Base-by-base conservation (phyloP, 2,888 invertebrate species). In the Vannuccia rotundouncinata region DNA sequence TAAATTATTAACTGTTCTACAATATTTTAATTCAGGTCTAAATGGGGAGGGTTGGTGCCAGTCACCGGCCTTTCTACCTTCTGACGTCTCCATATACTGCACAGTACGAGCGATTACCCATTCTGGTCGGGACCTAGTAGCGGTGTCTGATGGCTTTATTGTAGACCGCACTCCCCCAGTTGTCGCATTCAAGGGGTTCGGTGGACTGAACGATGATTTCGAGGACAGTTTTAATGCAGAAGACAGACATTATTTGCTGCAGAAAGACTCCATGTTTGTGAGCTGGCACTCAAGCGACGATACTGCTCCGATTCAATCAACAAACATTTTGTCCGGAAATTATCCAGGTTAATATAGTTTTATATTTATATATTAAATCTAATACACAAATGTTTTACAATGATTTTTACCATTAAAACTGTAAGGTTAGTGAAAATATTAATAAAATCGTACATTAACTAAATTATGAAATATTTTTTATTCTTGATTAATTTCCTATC, bases 131-230 rank as follows among this genome's bases (percentile, higher is more conserved):
- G 82, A 83, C 73, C 81, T 85, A 10, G 83, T 84, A 80, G 80
- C 84, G 0, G 82, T 82, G 13, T 83, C 84, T 17, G 83, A 85
- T 82, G 85, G 84, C 0, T 83, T 85, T 59, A 82, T 80, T n/a
- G 83, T 84, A 0, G 85, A 85, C 73, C 81, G 31, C 0, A 82
- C 83, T 10, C 82, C 84, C n/a, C 84, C 85, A 29, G 30, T 30
- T 10, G 77, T 84, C 13, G 74, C 17, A 0, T 80, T 84, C 27
- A 82, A 83, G 76, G 83, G 83, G 5, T 27, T 77, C 1, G 77
- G 77, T 0, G 10, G 25, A 25, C 77, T 66, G 17, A 66, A 22
- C 25, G 66, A 66, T 27, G 66, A 22, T 17, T 17, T 27, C 2
- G 66, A 2, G 2, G 45, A 45, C 45, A 5, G 45, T 10, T 66